Evolutionary conservation across 2,113 vertebrate species (phyloP), one percentile per base, ranked within the genome.

Genomic region (Gnathonemus echidnorhynchus): DNA sequence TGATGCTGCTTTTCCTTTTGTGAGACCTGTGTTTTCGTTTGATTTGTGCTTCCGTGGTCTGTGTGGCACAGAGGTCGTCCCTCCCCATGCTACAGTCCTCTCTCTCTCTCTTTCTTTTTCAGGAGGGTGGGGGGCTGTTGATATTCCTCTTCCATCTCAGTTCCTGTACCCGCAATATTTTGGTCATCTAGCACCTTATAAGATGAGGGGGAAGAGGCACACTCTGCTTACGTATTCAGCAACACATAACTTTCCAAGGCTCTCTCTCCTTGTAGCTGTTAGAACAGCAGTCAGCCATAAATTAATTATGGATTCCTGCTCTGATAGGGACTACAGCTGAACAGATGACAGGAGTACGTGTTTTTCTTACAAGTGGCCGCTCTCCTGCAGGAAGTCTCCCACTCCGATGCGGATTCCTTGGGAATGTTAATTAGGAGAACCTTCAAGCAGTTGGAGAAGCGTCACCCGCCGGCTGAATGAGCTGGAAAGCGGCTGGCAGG

Each of bases 291-390:
- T 92, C 93, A 93, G 91, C 94, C 93, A 94, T 95, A 92, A 94
- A 95, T 95, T 93, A 94, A 95, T 95, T 94, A 95, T 93, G 92
- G 90, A 89, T 94, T 95, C 95, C 93, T 95, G 95, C 93, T 95
- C 95, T 94, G 94, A 93, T 95, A 94, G 94, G 92, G 91, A 93
- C 93, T 91, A 90, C 91, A 92, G 88, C 90, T 91, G 92, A 90
- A 91, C 88, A 92, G 90, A 88, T 84, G 91, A 88, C 52, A 88
- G 83, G 17, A 48, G 83, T 85, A 42, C 21, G 83, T 48, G 83
- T 92, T 90, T 93, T 90, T 27, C 62, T 91, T 92, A 90, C 90
- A 88, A 91, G 90, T 93, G 91, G 92, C 92, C 88, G 91, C 49
- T 89, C 86, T 86, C 92, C 93, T 95, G 90, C 92, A 89, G 92